A percentile compares a stretch with the other conserved stretches of the same genome.
These are phyloP conservation scores for Urophycis tenuis DNA, from an alignment of 2,797 vertebrate genomes.

Conservation along the genomic window DNA sequence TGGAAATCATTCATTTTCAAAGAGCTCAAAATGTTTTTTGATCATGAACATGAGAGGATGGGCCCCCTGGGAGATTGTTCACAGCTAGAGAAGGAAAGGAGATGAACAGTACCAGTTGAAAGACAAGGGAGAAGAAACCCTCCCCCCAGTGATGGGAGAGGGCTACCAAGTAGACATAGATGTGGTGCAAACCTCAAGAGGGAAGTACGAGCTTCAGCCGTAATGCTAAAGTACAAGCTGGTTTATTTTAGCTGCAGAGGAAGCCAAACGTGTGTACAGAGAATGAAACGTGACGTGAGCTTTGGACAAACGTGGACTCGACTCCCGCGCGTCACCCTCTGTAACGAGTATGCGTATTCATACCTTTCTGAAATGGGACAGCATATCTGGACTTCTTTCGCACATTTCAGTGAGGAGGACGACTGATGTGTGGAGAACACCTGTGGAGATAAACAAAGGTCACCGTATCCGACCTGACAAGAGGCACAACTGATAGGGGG, in stretches of 20 bases:
- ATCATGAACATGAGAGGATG: constrained; percentile 68
- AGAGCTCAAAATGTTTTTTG: constrained; percentile 72
- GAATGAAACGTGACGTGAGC: constrained; percentile 61
- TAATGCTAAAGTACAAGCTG: constrained; percentile 34
- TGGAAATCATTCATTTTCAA: constrained; percentile 76
- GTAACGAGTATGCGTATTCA: constrained; percentile 28
- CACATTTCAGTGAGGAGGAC: constrained; percentile 99
- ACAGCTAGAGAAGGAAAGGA: constrained; percentile 46
- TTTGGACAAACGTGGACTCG: constrained; percentile 48
- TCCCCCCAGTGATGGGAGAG: constrained; percentile 52
- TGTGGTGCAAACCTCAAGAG: constrained; percentile 33
- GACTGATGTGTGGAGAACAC: constrained; percentile 97
- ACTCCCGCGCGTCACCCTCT: constrained; percentile 3
- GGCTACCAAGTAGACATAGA: constrained; percentile 46
- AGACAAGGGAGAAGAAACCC: constrained; percentile 53
- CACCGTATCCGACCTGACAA: background rate
- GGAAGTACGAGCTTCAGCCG: constrained; percentile 34
- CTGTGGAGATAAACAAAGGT: constrained; percentile 55
- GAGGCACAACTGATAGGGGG: background rate
- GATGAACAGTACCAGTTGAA: constrained; percentile 44
- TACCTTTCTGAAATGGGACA: constrained; percentile 99
- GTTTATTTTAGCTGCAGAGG: constrained; percentile 38
- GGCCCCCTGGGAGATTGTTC: constrained; percentile 54
- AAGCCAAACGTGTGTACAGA: constrained; percentile 52
- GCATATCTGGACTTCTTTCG: constrained; percentile 98